These are phyloP conservation scores for Meiosimyza platycephala DNA, from an alignment of 2,888 invertebrate genomes.

Conservation along the genomic window DNA sequence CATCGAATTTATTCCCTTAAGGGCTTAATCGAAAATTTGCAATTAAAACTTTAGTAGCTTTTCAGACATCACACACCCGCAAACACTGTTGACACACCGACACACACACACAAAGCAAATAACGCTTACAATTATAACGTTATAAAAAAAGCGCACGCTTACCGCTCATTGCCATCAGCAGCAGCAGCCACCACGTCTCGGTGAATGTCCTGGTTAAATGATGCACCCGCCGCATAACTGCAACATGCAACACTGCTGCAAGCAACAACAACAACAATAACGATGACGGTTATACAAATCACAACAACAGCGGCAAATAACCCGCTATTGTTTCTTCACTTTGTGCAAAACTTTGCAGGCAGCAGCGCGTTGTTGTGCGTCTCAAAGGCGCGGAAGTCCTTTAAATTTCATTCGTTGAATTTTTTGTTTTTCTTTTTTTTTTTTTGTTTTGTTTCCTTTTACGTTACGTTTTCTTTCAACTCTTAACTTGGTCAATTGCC, in stretches of 20 bases:
- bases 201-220: constrained; percentile 45
- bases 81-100: not conserved
- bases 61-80: not conserved
- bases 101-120: not conserved
- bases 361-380: constrained; percentile 16
- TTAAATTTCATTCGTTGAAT: constrained; percentile 28
- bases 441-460: not conserved
- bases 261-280: constrained; percentile 38
- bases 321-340: constrained; percentile 47
- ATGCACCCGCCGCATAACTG: constrained; percentile 44
- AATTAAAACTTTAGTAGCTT: not conserved
- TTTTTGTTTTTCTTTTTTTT: not conserved
- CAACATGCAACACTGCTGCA: constrained; percentile 27
- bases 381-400: constrained; percentile 27
- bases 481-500: constrained; percentile 62
- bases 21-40: no score
- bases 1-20: no score
- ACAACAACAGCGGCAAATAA: constrained; percentile 2
- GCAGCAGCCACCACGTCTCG: constrained; percentile 55
- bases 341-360: constrained; percentile 10
- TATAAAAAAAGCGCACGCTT: constrained; percentile 46
- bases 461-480: not conserved
- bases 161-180: constrained; percentile 59
- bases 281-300: constrained; percentile 26
- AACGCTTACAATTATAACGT: not conserved